Conservation (phyloP, 2,888 invertebrate genomes). For the Oscheius sp. region DNA sequence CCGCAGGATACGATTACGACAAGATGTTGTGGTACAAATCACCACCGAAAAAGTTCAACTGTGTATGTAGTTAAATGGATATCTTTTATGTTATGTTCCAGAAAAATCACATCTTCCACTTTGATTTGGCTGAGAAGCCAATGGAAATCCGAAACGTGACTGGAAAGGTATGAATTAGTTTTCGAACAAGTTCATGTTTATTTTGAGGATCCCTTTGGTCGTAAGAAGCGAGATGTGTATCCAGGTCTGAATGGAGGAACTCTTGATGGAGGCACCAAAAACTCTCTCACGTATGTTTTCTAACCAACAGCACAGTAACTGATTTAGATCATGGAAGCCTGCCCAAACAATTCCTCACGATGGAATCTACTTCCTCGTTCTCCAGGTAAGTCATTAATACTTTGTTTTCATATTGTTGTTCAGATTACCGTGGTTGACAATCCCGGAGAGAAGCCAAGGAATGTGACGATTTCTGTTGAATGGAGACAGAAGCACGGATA, state of each 20-base stretch:
- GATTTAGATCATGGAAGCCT: conserved; percentile 65
- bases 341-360: conserved; percentile 66
- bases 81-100: conserved; percentile 9
- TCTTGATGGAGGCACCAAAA: conserved; percentile 64
- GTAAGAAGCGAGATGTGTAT: conserved; percentile 40
- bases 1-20: conserved; percentile 58
- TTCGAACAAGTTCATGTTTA: background rate
- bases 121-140: conserved; percentile 40
- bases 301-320: background rate
- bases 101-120: conserved; percentile 50
- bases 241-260: conserved; percentile 59
- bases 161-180: conserved; percentile 9
- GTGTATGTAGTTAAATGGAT: conserved; percentile 40
- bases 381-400: conserved; percentile 52
- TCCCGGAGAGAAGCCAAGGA: conserved; percentile 29
- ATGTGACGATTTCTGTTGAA: conserved; percentile 55
- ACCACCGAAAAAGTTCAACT: conserved; percentile 55
- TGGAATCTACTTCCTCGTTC: conserved; percentile 69
- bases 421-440: background rate
- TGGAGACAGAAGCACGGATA: conserved; percentile 80
- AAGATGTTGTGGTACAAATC: conserved; percentile 67
- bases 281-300: conserved; percentile 48
- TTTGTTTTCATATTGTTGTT: background rate
- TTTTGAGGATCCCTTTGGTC: conserved; percentile 9
- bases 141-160: conserved; percentile 56